Base-by-base conservation (phyloP, 2,888 invertebrate genomes). In the Steinernema carpocapsae region DNA sequence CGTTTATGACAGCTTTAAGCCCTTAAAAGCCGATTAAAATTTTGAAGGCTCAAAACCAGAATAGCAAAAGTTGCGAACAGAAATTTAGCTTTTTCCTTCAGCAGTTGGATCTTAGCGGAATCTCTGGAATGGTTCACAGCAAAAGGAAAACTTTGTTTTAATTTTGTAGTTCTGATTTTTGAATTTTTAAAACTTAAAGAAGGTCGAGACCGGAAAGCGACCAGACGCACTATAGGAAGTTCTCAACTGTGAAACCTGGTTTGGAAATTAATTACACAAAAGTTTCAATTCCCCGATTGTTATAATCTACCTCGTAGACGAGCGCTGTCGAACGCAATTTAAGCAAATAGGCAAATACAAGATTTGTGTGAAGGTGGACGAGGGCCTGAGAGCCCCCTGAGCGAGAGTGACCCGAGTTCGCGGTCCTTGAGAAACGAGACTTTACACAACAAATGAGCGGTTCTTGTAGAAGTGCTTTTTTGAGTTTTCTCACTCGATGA, bases 341-440 rank as follows among this genome's bases (percentile, higher is more conserved):
- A 64, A 64, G 64, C 29, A 64, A 64, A 29, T 64, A 64, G 1
- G 64, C 64, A 64, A 64, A 64, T 32, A 64, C 6, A 64, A 64
- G 10, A 64, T 64, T 64, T 64, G 64, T 64, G 64, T 64, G 64
- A 64, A 64, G 26, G 29, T 37, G 37, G 37, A 37, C 37, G 37
- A 37, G 29, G 29, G 24, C 29, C 29, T 12, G 64, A 64, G 29
- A 64, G 17, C 64, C 29, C 14, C 29, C 7, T 17, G 64, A 64
- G 64, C 29, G 3, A 26, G 32, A 64, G 19, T 37, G 64, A 64
- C 64, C 64, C 32, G 32, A 10, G 32, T 32, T 10, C 4, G 10
- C 37, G 37, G 37, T 10, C 37, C 64, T 64, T 32, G 64, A 64
- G 32, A 37, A 64, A 3, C 29, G 64, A 64, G 64, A 64, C 64